Evolutionary conservation across 2,113 vertebrate genomes (phyloP).

Genomic region (Microtus oregoni): DNA sequence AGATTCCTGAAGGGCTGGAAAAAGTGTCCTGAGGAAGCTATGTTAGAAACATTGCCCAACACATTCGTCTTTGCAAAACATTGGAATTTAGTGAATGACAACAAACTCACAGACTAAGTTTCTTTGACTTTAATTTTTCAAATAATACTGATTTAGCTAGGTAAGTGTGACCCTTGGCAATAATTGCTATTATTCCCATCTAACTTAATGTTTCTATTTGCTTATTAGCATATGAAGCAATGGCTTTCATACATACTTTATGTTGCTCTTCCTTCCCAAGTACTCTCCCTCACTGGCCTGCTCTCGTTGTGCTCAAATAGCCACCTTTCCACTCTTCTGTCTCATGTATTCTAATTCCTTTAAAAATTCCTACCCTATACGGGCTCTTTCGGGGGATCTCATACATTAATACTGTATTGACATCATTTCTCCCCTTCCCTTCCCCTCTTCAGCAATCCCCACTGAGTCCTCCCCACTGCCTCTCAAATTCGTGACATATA

Average conservation of each 20-base stretch:
- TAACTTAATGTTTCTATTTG: neutral
- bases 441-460: neutral
- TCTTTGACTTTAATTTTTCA: neutral
- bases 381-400: neutral
- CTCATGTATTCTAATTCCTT: neutral
- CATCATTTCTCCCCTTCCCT: neutral
- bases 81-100: neutral
- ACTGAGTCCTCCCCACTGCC: too few relatives aligned
- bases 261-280: neutral
- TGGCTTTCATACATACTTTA: neutral
- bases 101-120: neutral
- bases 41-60: neutral
- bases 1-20: neutral
- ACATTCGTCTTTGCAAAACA: neutral
- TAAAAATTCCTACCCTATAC: too few relatives aligned
- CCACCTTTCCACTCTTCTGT: neutral
- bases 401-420: neutral
- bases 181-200: neutral
- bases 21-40: neutral
- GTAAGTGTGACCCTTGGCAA: neutral
- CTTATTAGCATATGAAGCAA: neutral
- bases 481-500: neutral
- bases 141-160: neutral
- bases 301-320: neutral
- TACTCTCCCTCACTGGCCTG: neutral